Conservation (phyloP, 1,140 invertebrate species). For the Drosophila lowei region DNA sequence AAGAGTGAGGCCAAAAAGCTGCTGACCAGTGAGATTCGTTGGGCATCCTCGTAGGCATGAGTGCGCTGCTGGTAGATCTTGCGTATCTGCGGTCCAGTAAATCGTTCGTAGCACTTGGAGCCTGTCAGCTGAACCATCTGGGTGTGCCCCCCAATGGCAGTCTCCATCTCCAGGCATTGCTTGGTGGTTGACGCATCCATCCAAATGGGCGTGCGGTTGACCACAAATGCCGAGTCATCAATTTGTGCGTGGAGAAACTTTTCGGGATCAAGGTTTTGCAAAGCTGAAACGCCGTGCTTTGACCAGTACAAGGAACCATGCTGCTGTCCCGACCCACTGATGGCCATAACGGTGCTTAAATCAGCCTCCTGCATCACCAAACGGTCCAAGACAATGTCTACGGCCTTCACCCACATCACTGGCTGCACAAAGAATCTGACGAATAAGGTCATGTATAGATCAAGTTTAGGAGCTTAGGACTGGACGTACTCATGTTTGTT, state of each 20-base stretch:
- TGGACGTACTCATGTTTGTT: constrained; percentile 85
- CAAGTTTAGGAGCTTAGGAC: background rate
- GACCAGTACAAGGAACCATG: constrained; percentile 98
- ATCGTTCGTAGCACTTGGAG: constrained; percentile 95
- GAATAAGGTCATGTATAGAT: background rate
- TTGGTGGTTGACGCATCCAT: constrained; percentile 96
- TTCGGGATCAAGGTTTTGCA: constrained; percentile 88
- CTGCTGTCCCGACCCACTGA: constrained; percentile 97
- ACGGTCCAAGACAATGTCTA: constrained; percentile 95
- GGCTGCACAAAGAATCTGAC: constrained; percentile 87
- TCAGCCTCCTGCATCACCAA: constrained; percentile 92
- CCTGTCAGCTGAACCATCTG: constrained; percentile 94
- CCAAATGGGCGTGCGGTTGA: constrained; percentile 95
- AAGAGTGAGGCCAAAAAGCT: constrained; percentile 95
- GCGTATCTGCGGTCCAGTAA: constrained; percentile 96
- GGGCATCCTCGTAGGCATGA: constrained; percentile 91
- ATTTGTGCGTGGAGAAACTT: constrained; percentile 94
- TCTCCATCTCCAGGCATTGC: constrained; percentile 92
- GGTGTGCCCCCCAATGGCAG: constrained; percentile 91
- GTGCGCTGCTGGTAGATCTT: constrained; percentile 91
- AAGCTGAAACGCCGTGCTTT: constrained; percentile 87
- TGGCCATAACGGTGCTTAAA: constrained; percentile 90
- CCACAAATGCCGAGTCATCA: constrained; percentile 88
- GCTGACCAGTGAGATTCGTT: constrained; percentile 96
- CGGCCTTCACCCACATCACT: constrained; percentile 97